These are phyloP conservation scores for Teleogryllus oceanicus DNA, from an alignment of 2,888 invertebrate species.

Conservation along the genomic window DNA sequence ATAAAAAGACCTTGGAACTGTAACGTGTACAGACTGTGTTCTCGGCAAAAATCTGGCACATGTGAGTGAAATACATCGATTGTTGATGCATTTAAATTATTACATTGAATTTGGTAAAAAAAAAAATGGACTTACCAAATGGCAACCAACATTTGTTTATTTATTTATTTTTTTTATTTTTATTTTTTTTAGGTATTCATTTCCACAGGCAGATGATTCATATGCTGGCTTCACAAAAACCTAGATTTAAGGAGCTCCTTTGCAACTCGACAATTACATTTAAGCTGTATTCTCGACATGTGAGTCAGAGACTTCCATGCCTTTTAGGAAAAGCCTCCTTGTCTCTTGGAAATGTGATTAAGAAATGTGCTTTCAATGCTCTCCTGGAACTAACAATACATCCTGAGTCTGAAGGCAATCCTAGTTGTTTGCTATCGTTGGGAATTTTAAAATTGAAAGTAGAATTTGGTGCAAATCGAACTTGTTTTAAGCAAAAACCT, in stretches of 20 bases:
- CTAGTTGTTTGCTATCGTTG: conserved; percentile 47
- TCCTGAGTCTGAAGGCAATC: conserved; percentile 12
- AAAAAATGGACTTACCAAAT: too few species aligned
- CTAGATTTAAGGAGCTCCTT: conserved; percentile 38
- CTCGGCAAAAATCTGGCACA: conserved; percentile 48
- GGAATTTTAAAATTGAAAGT: conserved; percentile 50
- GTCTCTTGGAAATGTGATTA: conserved; percentile 45
- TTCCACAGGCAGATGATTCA: conserved; percentile 45
- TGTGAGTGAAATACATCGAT: conserved; percentile 41
- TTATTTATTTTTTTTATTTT: too few species aligned
- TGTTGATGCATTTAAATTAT: background rate
- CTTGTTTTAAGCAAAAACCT: conserved; percentile 53
- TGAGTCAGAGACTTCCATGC: conserved; percentile 49
- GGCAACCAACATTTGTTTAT: too few species aligned
- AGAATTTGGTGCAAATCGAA: conserved; percentile 51
- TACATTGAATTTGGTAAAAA: too few species aligned
- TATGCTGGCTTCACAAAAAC: conserved; percentile 42
- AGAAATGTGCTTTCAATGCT: conserved; percentile 45
- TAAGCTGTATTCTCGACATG: conserved; percentile 49
- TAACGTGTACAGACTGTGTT: conserved; percentile 44
- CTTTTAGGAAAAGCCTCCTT: conserved; percentile 50
- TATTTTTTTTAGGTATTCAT: background rate
- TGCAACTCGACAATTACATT: conserved; percentile 47
- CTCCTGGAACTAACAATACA: conserved; percentile 47
- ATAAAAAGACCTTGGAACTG: background rate